Conservation (phyloP, 2,797 vertebrate species). For the Hylomyscus alleni region DNA sequence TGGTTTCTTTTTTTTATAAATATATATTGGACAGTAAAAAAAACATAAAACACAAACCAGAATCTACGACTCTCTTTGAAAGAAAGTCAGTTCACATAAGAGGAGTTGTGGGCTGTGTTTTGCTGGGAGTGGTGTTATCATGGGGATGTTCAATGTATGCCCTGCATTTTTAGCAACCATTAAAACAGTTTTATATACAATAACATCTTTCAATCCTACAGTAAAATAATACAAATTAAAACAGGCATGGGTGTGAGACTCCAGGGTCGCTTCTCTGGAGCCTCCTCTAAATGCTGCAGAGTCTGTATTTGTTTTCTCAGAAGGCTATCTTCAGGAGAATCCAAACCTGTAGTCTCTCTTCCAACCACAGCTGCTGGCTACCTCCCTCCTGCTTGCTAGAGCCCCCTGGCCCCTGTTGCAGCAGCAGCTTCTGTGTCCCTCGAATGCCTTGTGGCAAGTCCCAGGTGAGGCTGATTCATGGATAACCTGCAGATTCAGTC, state of each 20-base stretch:
- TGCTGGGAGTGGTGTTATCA: not conserved
- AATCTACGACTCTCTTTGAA: slow-evolving; percentile 44
- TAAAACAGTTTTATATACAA: slow-evolving; percentile 15
- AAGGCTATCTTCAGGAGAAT: not conserved
- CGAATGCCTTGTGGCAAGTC: not conserved
- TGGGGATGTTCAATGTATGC: not conserved
- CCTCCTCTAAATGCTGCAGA: not conserved
- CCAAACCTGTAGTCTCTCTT: not conserved
- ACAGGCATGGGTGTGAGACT: not conserved
- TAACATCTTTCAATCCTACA: slow-evolving; percentile 11
- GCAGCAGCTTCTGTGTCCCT: not conserved
- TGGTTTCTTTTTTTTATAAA: slow-evolving; percentile 73
- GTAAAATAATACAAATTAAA: slow-evolving; percentile 40
- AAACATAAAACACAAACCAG: slow-evolving; percentile 57
- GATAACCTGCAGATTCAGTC: not conserved
- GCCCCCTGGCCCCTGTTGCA: not conserved
- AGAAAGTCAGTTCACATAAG: not conserved
- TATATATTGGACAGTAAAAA: slow-evolving; percentile 71
- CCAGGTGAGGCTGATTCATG: not conserved
- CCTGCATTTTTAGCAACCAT: not conserved
- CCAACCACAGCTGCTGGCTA: not conserved
- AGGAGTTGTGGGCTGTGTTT: not conserved
- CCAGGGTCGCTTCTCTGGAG: not conserved
- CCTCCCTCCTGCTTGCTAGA: not conserved
- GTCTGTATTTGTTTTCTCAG: not conserved